Base-by-base conservation (phyloP, 23 tunicate species). In the Aplidium turbinatum region DNA sequence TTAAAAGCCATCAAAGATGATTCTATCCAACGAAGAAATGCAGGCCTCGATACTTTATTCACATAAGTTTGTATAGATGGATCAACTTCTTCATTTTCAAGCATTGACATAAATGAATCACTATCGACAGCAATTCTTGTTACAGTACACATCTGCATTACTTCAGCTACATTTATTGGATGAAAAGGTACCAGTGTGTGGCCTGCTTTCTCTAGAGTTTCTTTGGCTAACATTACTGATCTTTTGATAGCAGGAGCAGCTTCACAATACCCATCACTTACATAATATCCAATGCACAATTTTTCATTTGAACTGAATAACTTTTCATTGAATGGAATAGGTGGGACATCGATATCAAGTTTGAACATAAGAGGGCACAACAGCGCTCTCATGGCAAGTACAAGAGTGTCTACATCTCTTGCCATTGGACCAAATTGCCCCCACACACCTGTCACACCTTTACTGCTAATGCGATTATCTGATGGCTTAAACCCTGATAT, bases 401-500 rank as follows among this genome's bases (percentile, higher is more conserved):
- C 78, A 29, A 78, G 28, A 23, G 64, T 78, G 64, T 78, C 77
- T 4, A 78, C 84, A 32, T 78, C 64, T 31, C 64, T 48, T 27
- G 84, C 84, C 75, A 78, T 66, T 31, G 84, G 84, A 18, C 84
- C 84, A 64, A 77, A 7, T 5, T 9, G 35, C 6, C 5, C 22
- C 13, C 5, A 16, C 71, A 4, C 7, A 77, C 82, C 57, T 31
- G 4, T 40, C 13, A 77, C 7, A 5, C 91, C 91, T 0, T 31
- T 4, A 6, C 28, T 31, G 51, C 83, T 77, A 7, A 85, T 24
- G 28, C 91, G 26, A 18, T 52, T 29, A 63, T 23, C 69, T 11
- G 91, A 78, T 24, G 91, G 91, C 70, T 85, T 85, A n/a, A 85
- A 70, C 22, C 91, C 91, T 31, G 68, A 55, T 6, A 69, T 68